Evolutionary conservation across 1,140 invertebrate species (phyloP).

Genomic region (Atta cephalotes): DNA sequence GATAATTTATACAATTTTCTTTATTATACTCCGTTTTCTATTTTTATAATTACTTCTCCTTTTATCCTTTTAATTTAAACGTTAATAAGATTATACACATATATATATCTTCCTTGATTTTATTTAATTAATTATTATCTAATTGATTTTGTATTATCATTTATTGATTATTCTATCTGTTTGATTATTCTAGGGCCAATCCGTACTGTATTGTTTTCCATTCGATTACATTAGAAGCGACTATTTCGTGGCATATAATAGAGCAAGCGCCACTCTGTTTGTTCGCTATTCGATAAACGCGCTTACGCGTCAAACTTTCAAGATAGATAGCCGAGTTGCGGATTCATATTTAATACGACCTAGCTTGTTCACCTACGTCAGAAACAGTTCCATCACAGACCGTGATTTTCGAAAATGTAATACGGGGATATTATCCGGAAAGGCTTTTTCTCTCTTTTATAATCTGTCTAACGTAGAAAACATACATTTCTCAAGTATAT

Average conservation of each 20-base stretch:
- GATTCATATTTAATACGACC: conserved; percentile 63
- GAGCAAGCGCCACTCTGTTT: conserved; percentile 1
- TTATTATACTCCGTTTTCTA: neutral
- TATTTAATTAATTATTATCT: neutral
- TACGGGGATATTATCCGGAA: conserved; percentile 37
- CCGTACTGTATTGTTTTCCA: neutral
- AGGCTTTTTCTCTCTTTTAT: conserved; percentile 37
- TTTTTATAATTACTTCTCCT: neutral
- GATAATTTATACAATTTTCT: neutral
- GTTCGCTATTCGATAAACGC: conserved; percentile 44
- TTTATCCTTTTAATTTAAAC: neutral
- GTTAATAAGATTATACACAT: neutral
- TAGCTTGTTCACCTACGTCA: conserved; percentile 53
- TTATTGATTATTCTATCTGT: no score
- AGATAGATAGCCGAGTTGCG: conserved; percentile 61
- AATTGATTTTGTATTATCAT: neutral
- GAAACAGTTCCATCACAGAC: conserved; percentile 61
- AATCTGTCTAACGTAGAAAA: conserved; percentile 22
- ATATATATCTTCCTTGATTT: no score
- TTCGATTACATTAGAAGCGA: conserved; percentile 43
- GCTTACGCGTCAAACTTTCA: conserved; percentile 61
- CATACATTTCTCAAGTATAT: conserved; percentile 44
- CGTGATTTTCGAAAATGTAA: conserved; percentile 55
- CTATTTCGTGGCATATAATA: conserved; percentile 5
- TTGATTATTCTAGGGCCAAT: neutral